Evolutionary conservation across 64 coral and sea anemone species (phyloP).

Genomic region (Cladopsammia gracilis): DNA sequence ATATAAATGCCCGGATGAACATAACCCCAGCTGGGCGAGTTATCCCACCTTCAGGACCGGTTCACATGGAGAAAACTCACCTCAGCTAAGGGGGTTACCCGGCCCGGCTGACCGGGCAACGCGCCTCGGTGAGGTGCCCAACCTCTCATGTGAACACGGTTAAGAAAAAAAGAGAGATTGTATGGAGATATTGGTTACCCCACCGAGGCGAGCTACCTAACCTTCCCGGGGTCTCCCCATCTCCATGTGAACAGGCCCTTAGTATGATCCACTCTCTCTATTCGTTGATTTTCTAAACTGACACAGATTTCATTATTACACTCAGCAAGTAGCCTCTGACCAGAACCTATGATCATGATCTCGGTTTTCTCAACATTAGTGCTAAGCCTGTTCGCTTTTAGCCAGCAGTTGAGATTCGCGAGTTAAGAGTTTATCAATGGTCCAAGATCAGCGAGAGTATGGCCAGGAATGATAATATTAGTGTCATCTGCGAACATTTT

Average conservation of each 20-base stretch:
- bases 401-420: background rate
- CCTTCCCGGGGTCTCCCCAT: too few species aligned
- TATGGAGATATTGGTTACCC: too few species aligned
- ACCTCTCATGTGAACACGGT: too few species aligned
- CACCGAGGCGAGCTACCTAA: too few species aligned
- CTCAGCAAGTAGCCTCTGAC: slow-evolving; percentile 8
- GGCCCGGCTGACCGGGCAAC: too few species aligned
- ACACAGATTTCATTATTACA: background rate
- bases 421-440: background rate
- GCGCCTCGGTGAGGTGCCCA: too few species aligned
- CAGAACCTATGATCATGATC: slow-evolving; percentile 31
- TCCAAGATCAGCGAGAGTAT: background rate
- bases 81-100: too few species aligned
- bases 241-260: background rate
- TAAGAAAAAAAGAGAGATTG: too few species aligned
- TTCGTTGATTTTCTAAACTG: background rate
- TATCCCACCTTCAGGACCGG: too few species aligned
- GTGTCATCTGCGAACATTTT: slow-evolving; percentile 36
- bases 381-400: slow-evolving; percentile 7
- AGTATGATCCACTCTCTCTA: background rate
- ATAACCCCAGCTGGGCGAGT: too few species aligned
- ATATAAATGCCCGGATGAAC: too few species aligned
- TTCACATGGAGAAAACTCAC: too few species aligned
- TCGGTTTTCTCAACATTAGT: slow-evolving; percentile 8
- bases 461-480: background rate